Percentiles rank a stretch among this genome's conserved stretches.
These are phyloP conservation scores for Molorchus minor DNA, from an alignment of 2,888 invertebrate genomes.

Conservation along the genomic window DNA sequence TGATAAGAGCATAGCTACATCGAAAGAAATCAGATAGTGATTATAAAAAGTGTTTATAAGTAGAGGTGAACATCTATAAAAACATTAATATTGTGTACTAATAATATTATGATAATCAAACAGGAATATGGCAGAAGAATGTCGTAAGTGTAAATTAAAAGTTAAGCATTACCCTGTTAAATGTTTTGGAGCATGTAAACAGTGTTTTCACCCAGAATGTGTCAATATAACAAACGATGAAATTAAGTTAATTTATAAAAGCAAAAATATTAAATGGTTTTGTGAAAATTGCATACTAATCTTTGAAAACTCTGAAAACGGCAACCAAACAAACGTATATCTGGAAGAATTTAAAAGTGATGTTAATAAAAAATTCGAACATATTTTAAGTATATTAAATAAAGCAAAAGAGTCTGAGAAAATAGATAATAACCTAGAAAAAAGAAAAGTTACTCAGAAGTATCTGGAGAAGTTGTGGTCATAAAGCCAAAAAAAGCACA, in stretches of 20 bases:
- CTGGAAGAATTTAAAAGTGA: not conserved
- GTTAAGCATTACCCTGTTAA: too few species aligned
- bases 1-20: too few species aligned
- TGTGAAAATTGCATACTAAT: not conserved
- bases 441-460: not conserved
- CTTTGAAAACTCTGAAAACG: not conserved
- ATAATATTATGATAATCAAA: too few species aligned
- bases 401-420: not conserved
- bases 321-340: not conserved
- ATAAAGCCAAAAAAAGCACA: conserved; percentile 10
- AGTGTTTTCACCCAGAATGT: not conserved
- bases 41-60: too few species aligned
- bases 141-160: too few species aligned
- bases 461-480: conserved; percentile 2
- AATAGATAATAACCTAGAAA: not conserved
- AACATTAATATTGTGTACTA: too few species aligned
- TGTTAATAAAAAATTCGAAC: not conserved
- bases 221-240: not conserved
- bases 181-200: too few species aligned
- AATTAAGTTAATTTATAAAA: not conserved
- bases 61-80: too few species aligned
- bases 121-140: too few species aligned
- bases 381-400: not conserved
- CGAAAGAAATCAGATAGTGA: too few species aligned
- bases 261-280: not conserved